Evolutionary conservation across 2,113 vertebrate species (phyloP), one percentile per base, ranked within the genome.

Genomic region (Stomatorhinus ivindoensis): DNA sequence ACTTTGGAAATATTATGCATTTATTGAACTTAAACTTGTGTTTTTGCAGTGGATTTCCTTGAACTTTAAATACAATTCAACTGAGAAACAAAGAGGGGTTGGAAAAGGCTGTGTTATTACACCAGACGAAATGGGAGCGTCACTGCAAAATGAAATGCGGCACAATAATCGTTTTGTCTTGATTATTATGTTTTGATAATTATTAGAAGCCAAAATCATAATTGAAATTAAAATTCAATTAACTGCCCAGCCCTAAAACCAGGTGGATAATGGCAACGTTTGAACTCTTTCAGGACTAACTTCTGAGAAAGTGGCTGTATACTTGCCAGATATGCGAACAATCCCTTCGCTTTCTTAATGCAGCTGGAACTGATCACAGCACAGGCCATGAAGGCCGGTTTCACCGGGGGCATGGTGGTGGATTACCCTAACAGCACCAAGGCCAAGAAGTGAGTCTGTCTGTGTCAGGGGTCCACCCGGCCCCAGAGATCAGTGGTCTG

Each of bases 361-460:
- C 92, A 99, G 98, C 91, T 99, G 92, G 97, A 99, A 92, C 94
- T 99, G 90, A 98, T 99, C 91, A 99, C 98, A 0, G 88, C 96
- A 1, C 98, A 99, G 91, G 98, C 98, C 50, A 99, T 97, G 94
- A 97, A 92, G 92, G 98, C 98, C 0, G 98, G 98, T 61, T 99
- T 99, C 93, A 97, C 96, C 0, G 98, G 98, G 0, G 98, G 98
- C 0, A 96, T 99, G 96, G 98, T 99, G 90, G 96, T 99, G n/a
- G 98, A 99, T 93, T 99, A 97, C 89, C 98, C 98, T 90, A 99
- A 99, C 96, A 99, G 98, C 1, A 93, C 95, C 93, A 99, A 97
- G 93, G 98, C 98, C 3, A 99, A 99, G 93, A 99, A 99, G 98
- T 99, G 89, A 96, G 97, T 95, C 3, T 4, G 2, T 50, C 44